Evolutionary conservation across 1,140 invertebrate genomes (phyloP).

Genomic region (Drosophila navojoa): DNA sequence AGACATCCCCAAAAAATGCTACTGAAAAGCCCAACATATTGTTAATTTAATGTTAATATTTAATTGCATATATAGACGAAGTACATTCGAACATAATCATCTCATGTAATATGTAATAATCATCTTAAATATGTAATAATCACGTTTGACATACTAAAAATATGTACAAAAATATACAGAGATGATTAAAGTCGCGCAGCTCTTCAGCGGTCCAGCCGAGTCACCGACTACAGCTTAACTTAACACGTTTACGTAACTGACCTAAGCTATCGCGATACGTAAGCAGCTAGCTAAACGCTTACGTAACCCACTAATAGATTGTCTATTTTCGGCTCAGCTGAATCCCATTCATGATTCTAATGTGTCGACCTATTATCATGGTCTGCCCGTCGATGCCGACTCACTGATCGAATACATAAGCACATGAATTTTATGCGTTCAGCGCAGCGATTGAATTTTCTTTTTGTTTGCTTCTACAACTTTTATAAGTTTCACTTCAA

Average conservation of each 20-base stretch:
- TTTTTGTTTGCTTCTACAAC: slow-evolving; percentile 58
- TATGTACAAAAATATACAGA: too few relatives aligned
- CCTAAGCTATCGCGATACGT: slow-evolving; percentile 63
- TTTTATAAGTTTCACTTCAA: slow-evolving; percentile 32
- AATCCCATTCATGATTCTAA: slow-evolving; percentile 74
- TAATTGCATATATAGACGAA: too few relatives aligned
- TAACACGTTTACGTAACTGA: slow-evolving; percentile 69
- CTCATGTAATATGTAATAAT: too few relatives aligned
- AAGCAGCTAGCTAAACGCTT: slow-evolving; percentile 49
- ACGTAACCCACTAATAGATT: slow-evolving; percentile 51
- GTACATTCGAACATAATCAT: too few relatives aligned
- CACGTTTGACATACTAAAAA: too few relatives aligned
- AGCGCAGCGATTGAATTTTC: slow-evolving; percentile 49
- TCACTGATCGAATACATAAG: slow-evolving; percentile 22
- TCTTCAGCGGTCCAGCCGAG: not conserved
- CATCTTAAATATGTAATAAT: too few relatives aligned
- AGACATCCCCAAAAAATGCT: too few relatives aligned
- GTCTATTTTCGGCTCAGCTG: slow-evolving; percentile 16
- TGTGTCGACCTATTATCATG: slow-evolving; percentile 29
- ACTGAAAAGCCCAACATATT: too few relatives aligned
- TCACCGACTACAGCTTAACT: not conserved
- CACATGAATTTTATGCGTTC: slow-evolving; percentile 22
- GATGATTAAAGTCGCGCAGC: not conserved
- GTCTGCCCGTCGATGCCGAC: too few relatives aligned
- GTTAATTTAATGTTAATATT: too few relatives aligned